Percentiles rank a stretch among this genome's conserved stretches.
Evolutionary conservation across 1,140 invertebrate genomes (phyloP).

Genomic region (Anoplophora glabripennis): DNA sequence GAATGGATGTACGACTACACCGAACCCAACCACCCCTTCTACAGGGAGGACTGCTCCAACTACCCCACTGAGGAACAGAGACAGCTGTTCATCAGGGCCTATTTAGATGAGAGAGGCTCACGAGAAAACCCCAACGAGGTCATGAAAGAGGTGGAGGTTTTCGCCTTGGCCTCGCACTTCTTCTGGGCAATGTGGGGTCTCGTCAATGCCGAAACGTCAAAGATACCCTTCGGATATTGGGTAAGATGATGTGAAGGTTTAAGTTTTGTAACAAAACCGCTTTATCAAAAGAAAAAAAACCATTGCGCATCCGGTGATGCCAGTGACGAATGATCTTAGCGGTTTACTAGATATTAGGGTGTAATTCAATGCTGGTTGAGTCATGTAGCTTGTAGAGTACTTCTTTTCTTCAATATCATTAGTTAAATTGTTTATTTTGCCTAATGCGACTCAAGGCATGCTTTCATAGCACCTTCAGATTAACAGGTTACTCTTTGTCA

Average conservation of each 20-base stretch:
- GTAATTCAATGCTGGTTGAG: too few relatives aligned
- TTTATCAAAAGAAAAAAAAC: too few relatives aligned
- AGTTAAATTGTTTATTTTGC: background rate
- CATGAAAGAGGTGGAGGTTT: slow-evolving; percentile 75
- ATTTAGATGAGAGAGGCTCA: slow-evolving; percentile 38
- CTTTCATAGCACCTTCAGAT: too few relatives aligned
- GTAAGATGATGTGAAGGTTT: slow-evolving; percentile 56
- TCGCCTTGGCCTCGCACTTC: slow-evolving; percentile 85
- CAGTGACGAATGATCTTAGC: background rate
- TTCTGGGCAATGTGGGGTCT: slow-evolving; percentile 92
- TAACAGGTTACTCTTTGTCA: too few relatives aligned
- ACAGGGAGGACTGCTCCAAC: slow-evolving; percentile 61
- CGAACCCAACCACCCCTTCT: slow-evolving; percentile 74
- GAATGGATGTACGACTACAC: slow-evolving; percentile 95
- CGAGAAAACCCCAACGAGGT: slow-evolving; percentile 60
- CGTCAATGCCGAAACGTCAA: slow-evolving; percentile 80
- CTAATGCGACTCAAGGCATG: too few relatives aligned
- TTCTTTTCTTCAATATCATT: background rate
- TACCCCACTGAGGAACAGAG: slow-evolving; percentile 78
- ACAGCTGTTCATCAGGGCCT: slow-evolving; percentile 48
- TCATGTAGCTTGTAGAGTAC: background rate
- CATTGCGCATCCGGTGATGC: background rate
- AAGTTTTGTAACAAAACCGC: too few relatives aligned
- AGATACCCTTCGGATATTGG: slow-evolving; percentile 94
- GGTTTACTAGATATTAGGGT: too few relatives aligned